A percentile compares a stretch with the other conserved stretches of the same genome.
These are phyloP conservation scores for Pseudorhombus dupliciocellatus DNA, from an alignment of 2,113 vertebrate genomes.

Conservation along the genomic window DNA sequence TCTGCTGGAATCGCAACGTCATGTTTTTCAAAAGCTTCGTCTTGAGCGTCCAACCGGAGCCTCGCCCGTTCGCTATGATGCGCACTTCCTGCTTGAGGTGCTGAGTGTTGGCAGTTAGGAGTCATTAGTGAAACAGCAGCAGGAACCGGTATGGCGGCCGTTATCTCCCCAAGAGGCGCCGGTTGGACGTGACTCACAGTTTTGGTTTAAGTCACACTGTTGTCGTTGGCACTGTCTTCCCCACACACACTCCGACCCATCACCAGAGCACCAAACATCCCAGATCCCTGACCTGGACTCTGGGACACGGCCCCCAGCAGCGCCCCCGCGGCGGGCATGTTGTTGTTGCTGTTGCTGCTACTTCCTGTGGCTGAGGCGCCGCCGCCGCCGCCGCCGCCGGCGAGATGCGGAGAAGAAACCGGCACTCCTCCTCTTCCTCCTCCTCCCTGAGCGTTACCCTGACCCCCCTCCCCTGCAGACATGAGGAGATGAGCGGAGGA, in stretches of 20 bases:
- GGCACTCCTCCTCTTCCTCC: conserved; percentile 55
- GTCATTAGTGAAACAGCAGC: conserved; percentile 24
- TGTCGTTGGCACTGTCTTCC: conserved; percentile 72
- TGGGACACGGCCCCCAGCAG: conserved; percentile 64
- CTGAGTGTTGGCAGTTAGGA: conserved; percentile 16
- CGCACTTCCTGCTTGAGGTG: not conserved
- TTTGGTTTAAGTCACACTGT: conserved; percentile 72
- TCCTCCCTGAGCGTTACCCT: conserved; percentile 39
- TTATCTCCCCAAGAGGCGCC: conserved; percentile 12
- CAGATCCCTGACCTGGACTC: conserved; percentile 56
- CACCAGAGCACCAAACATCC: conserved; percentile 67
- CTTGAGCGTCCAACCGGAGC: not conserved
- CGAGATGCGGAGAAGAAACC: conserved; percentile 57
- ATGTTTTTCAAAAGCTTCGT: too few species aligned
- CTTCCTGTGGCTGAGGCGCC: conserved; percentile 28
- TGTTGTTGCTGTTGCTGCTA: not conserved
- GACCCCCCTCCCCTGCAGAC: conserved; percentile 64
- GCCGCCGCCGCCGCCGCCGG: conserved; percentile 23
- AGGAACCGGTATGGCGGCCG: not conserved
- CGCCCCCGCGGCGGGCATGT: conserved; percentile 33
- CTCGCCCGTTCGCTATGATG: not conserved
- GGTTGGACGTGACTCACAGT: conserved; percentile 1
- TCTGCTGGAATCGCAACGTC: not conserved
- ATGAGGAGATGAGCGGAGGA: conserved; percentile 71
- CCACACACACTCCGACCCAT: conserved; percentile 59